These are phyloP conservation scores for Cyclura pinguis DNA, from an alignment of 2,797 vertebrate species.

Conservation along the genomic window DNA sequence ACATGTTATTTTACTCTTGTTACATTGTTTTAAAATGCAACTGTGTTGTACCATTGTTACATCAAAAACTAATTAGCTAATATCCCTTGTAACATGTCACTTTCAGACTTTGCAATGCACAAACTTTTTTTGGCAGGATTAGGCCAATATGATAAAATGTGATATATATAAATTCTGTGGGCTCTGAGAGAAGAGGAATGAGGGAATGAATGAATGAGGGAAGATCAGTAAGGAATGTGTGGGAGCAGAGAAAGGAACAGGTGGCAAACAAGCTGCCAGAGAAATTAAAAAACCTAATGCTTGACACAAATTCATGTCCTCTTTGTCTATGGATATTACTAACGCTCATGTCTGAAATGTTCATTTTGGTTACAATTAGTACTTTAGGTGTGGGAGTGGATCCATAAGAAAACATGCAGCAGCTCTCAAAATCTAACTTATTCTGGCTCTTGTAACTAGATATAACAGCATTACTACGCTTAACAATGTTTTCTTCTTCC, in stretches of 20 bases:
- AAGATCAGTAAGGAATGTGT: neutral
- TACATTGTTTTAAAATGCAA: no score
- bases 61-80: no score
- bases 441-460: neutral
- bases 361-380: neutral
- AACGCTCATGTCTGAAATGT: neutral
- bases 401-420: neutral
- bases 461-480: slow-evolving; percentile 36
- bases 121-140: neutral
- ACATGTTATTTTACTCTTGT: no score
- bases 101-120: neutral
- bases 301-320: neutral
- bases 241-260: neutral
- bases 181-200: neutral
- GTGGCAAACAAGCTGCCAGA: neutral
- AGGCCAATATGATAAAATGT: neutral
- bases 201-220: neutral
- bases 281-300: neutral
- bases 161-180: neutral
- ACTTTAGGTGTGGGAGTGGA: neutral
- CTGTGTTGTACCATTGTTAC: no score
- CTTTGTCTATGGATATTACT: neutral
- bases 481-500: slow-evolving; percentile 56
- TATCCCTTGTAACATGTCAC: no score
- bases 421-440: neutral